Evolutionary conservation across 2,888 invertebrate genomes (phyloP), one percentile per base, ranked within the genome.

Genomic region (Ypsolopha sequella): DNA sequence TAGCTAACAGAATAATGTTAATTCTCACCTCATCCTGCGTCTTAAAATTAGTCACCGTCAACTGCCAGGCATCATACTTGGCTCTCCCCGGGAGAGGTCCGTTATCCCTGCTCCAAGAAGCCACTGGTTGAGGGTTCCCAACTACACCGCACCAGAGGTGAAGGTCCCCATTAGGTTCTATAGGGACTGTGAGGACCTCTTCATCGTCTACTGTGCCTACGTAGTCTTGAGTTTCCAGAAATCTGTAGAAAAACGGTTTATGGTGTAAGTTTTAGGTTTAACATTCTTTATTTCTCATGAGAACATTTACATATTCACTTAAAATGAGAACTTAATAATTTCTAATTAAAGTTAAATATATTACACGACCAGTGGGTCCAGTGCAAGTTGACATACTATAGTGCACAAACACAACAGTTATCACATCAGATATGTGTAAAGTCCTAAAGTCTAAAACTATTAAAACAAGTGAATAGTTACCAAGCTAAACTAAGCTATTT

Each of bases 61-160:
- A 52, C 79, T 65, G 76, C 68, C 64, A 76, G 48, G 52, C 85
- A 60, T 68, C 73, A 55, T 54, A 70, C 9, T 50, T 49, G 41
- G 79, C 66, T 0, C 71, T 67, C 0, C 65, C 64, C 6, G 89
- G 87, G 80, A 89, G 33, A 65, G 75, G 41, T 76, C 80, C 56
- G 54, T 76, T 54, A 80, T 91, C 60, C 53, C 87, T 84, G 3
- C 73, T 80, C 92, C 92, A 92, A 0, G 81, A 75, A 6, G 91
- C 71, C 0, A 14, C 36, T 1, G 92, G 92, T 0, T 89, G 78
- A 0, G 92, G 92, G 44, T 86, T 82, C 6, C 91, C 91, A 9
- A 88, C 88, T 0, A 86, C 90, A 0, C 89, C 90, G 63, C 93
- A 93, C 76, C 91, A 91, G 51, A 92, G 64, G 0, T 89, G 89